Evolutionary conservation across 2,888 invertebrate species (phyloP), one percentile per base, ranked within the genome.

Genomic region (Dorcus parallelipipedus): DNA sequence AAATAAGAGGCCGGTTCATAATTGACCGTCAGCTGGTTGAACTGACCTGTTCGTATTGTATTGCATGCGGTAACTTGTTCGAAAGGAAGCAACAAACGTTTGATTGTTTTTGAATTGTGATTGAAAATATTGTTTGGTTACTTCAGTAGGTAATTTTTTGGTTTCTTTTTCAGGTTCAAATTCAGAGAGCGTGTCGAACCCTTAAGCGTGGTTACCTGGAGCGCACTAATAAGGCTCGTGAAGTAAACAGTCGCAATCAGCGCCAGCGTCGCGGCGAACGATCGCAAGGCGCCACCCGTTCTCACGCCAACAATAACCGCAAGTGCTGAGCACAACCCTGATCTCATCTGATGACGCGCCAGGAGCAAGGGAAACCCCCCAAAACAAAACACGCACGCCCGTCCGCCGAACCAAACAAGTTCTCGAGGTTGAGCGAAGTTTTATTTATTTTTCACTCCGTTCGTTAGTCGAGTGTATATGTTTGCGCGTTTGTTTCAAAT

Each of bases 221-320:
- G 64, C 79, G 81, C 68, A 77, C 72, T 68, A 81, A 81, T 73
- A 81, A 81, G 78, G 80, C 79, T 77, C 80, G 80, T 76, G 81
- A 81, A 76, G 78, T 78, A 67, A 78, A 79, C 69, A 71, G 76
- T 65, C 75, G 78, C 62, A 79, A 80, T 69, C 77, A 75, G 65
- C 76, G 77, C 63, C 76, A 77, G 63, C 76, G 80, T 62, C 77
- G 80, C 62, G 78, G 78, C 58, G 79, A 80, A 68, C 77, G 77
- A 61, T 78, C 78, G 52, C 78, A 78, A 65, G 79, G 79, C 66
- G 74, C 76, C 59, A 75, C 69, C 57, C 78, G 80, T 69, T 80
- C 80, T 57, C 75, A 76, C 71, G 80, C 79, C 63, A 81, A 80
- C 73, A 82, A 82, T 72, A 81, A 82, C 72, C 80, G 82, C 74